Conservation (phyloP, 2,888 invertebrate genomes). For the Odontothrips loti region DNA sequence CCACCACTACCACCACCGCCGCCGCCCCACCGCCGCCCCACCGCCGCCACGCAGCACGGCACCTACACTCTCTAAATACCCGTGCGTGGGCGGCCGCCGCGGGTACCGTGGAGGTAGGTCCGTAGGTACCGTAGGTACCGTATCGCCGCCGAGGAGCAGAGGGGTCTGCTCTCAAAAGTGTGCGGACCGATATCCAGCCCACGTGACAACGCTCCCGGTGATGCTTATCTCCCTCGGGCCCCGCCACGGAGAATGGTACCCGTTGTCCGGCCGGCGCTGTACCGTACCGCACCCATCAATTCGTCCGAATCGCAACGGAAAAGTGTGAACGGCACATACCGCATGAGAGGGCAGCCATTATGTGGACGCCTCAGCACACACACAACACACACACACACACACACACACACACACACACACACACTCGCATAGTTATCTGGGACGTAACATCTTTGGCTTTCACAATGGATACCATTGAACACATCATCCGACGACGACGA, state of each 20-base stretch:
- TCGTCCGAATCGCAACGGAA: conserved; percentile 10
- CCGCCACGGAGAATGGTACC: conserved; percentile 19
- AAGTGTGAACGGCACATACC: conserved; percentile 6
- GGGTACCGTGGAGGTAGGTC: no score
- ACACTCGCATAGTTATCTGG: not conserved
- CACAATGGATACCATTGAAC: conserved; percentile 26
- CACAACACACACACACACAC: not conserved
- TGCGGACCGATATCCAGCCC: no score
- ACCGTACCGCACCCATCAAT: not conserved
- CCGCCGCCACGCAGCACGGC: no score
- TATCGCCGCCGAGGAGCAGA: no score
- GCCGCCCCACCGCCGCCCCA: not conserved
- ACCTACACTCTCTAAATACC: not conserved
- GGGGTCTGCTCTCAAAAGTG: no score
- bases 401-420: not conserved
- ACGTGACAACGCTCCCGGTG: no score
- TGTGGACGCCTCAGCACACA: not conserved
- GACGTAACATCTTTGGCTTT: conserved; percentile 18
- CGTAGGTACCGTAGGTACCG: no score
- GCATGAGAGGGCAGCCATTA: conserved; percentile 5
- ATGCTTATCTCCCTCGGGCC: not conserved
- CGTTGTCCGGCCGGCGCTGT: not conserved
- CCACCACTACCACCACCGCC: not conserved
- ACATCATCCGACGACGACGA: not conserved
- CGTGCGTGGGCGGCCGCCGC: not conserved